Evolutionary conservation across 2,113 vertebrate species (phyloP).

Genomic region (Gymnarchus niloticus): DNA sequence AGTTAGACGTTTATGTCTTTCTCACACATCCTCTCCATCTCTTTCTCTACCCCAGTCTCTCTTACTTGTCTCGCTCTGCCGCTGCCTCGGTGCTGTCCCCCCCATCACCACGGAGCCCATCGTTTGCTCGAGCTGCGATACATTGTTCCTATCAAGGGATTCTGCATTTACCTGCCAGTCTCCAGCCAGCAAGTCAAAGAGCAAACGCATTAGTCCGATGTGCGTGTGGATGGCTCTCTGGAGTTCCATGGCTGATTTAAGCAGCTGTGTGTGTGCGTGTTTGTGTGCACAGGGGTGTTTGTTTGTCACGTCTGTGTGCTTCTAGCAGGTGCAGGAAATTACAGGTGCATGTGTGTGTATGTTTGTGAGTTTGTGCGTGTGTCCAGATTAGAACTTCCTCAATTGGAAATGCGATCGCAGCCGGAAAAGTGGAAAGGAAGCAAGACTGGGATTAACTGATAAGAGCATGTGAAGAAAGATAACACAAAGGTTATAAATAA

Average conservation of each 20-base stretch:
- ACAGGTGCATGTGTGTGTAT: not conserved
- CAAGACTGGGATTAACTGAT: not conserved
- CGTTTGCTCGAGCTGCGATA: not conserved
- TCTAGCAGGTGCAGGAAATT: not conserved
- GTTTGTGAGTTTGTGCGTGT: constrained; percentile 24
- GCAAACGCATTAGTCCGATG: constrained; percentile 15
- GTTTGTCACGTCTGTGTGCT: not conserved
- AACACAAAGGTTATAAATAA: not conserved
- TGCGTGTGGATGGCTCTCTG: not conserved
- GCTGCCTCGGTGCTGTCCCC: constrained; percentile 43
- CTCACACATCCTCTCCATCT: constrained; percentile 30
- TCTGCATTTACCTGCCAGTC: constrained; percentile 6
- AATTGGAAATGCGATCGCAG: not conserved
- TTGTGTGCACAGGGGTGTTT: not conserved
- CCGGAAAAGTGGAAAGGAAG: not conserved
- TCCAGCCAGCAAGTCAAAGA: not conserved
- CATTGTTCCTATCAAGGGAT: constrained; percentile 23
- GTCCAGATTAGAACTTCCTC: not conserved
- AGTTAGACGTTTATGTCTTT: not conserved
- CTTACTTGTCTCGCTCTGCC: constrained; percentile 35
- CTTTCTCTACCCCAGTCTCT: not conserved
- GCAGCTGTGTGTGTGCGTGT: not conserved
- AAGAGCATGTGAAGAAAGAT: not conserved
- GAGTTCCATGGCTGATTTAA: not conserved
- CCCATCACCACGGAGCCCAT: constrained; percentile 21